Base-by-base conservation (phyloP, 2,888 invertebrate genomes). In the Agriotes lineatus region DNA sequence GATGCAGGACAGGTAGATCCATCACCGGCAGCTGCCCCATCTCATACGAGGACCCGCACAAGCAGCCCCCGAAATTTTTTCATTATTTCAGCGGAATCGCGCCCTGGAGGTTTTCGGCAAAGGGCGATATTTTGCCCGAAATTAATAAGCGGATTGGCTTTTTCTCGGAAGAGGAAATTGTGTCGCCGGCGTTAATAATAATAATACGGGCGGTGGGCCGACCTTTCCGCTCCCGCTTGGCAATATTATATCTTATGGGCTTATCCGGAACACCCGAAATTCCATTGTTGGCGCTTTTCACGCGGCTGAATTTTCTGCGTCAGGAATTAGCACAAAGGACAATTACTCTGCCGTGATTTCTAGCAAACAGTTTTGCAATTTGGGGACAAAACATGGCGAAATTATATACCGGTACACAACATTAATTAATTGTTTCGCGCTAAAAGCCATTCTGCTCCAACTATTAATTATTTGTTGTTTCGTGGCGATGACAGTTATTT, bases 241-340 rank as follows among this genome's bases (percentile, higher is more conserved):
- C 37, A 37, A 58, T 57, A 58, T 62, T 57, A 68, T 58, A 50
- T 58, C 57, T 61, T 63, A 39, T 58, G 25, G 30, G 74, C 74
- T 74, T 76, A 74, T 74, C 73, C 76, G 71, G 75, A 69, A 73
- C 76, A 76, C 75, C 73, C 72, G 77, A 77, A 79, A 76, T 75
- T 73, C 81, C 75, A 82, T 82, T 82, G 82, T 82, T 79, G 75
- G 72, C 72, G 79, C 79, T 81, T 75, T 81, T 81, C 81, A 78
- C 64, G 68, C 67, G 35, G 78, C 76, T 79, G 77, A 79, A 79
- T 81, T 80, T 80, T 77, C 78, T 77, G 75, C 81, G 74, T 72
- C 75, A 72, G 77, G 69, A 77, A 76, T 76, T 77, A 77, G 76
- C 72, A 78, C 78, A 79, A 79, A 79, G 79, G 78, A 78, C 78